phyloP scores from a whole-genome alignment of 2,888 invertebrate species.

The Nysson spinosus region DNA sequence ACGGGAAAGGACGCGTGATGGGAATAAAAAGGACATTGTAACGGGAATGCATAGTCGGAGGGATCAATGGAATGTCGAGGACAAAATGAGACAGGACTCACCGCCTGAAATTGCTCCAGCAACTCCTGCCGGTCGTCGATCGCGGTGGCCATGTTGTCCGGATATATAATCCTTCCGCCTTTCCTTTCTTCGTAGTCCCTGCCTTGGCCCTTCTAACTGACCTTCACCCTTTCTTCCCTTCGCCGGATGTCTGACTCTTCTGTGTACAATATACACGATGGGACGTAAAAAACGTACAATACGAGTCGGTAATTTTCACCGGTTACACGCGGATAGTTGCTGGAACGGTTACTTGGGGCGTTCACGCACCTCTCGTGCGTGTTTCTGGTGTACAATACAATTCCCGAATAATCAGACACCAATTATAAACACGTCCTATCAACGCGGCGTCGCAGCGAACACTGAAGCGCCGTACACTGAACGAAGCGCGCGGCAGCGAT shows the following conservation, averaged over 20 bases:
- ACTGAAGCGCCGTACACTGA: slow-evolving; percentile 34
- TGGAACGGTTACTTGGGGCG: slow-evolving; percentile 19
- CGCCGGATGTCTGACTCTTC: slow-evolving; percentile 14
- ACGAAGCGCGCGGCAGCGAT: slow-evolving; percentile 40
- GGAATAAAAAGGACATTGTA: slow-evolving; percentile 11
- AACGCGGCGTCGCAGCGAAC: slow-evolving; percentile 41
- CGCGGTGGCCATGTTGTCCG: slow-evolving; percentile 75
- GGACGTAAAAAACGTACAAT: slow-evolving; percentile 18
- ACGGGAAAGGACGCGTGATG: slow-evolving; percentile 18
- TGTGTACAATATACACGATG: slow-evolving; percentile 7
- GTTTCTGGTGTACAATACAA: slow-evolving; percentile 25
- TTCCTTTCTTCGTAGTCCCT: slow-evolving; percentile 55
- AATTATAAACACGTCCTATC: slow-evolving; percentile 20
- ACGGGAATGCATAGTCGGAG: too few relatives aligned
- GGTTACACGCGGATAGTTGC: slow-evolving; percentile 21
- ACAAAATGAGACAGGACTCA: slow-evolving; percentile 55
- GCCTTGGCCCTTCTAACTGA: slow-evolving; percentile 32
- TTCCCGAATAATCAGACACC: slow-evolving; percentile 1
- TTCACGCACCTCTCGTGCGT: slow-evolving; percentile 28
- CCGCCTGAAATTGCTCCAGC: slow-evolving; percentile 73
- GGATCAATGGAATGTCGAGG: too few relatives aligned
- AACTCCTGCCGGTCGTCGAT: slow-evolving; percentile 76
- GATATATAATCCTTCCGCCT: slow-evolving; percentile 64
- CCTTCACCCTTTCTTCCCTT: slow-evolving; percentile 33
- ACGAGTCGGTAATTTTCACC: slow-evolving; percentile 27